Conservation (phyloP, 2,113 vertebrate genomes). For the Festucalex cinctus region DNA sequence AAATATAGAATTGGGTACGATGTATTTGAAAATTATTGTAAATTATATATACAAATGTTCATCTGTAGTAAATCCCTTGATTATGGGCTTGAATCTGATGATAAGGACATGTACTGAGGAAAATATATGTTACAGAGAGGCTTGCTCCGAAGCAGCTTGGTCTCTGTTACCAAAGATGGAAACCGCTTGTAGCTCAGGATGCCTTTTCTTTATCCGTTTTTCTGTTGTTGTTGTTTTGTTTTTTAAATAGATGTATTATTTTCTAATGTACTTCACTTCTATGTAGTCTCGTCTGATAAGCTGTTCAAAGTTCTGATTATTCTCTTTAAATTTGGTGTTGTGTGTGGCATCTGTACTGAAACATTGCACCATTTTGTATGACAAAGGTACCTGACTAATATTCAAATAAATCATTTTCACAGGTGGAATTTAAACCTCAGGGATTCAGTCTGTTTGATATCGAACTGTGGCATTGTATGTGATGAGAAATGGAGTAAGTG, state of each 20-base stretch:
- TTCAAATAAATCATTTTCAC: conserved; percentile 72
- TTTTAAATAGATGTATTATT: conserved; percentile 55
- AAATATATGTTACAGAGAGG: neutral
- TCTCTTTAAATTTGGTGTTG: conserved; percentile 59
- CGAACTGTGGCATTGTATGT: neutral
- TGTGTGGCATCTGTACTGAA: conserved; percentile 64
- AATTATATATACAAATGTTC: conserved; percentile 32
- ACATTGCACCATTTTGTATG: conserved; percentile 67
- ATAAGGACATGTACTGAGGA: too few species aligned
- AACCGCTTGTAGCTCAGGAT: conserved; percentile 11
- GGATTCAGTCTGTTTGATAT: neutral
- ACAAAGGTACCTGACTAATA: conserved; percentile 64
- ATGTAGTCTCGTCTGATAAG: conserved; percentile 62
- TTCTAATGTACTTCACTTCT: conserved; percentile 56
- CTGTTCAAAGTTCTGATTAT: conserved; percentile 49
- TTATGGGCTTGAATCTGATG: too few species aligned
- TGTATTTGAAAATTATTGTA: conserved; percentile 36
- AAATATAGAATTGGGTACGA: conserved; percentile 48
- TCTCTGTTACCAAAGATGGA: conserved; percentile 27
- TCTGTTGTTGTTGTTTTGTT: conserved; percentile 31
- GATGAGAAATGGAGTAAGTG: neutral
- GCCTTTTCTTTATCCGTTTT: conserved; percentile 24
- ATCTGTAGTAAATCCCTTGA: conserved; percentile 12
- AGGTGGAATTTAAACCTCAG: conserved; percentile 44
- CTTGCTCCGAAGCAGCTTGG: conserved; percentile 9